phyloP scores from a whole-genome alignment of 2,113 vertebrate species.

The Coryphaenoides rupestris region DNA sequence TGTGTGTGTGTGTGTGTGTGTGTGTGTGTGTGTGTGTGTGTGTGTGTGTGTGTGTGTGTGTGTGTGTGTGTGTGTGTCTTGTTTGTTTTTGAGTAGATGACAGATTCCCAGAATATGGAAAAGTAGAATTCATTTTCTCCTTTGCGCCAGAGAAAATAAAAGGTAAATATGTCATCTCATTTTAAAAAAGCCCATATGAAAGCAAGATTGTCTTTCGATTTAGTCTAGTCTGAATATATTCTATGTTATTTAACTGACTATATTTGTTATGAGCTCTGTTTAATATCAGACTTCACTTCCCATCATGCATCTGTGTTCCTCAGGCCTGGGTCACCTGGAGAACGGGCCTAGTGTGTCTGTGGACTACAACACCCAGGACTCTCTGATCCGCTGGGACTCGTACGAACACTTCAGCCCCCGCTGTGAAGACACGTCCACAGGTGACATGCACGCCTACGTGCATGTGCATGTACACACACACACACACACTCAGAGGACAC shows the following conservation, averaged over 20 bases:
- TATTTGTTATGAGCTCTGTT: neutral
- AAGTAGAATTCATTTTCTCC: slow-evolving; percentile 97
- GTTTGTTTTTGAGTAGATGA: slow-evolving; percentile 72
- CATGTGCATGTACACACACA: neutral
- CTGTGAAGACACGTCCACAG: slow-evolving; percentile 76
- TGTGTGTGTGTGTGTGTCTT: neutral
- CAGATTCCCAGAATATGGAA: slow-evolving; percentile 91
- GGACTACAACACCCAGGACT: slow-evolving; percentile 92
- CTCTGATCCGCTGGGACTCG: slow-evolving; percentile 94
- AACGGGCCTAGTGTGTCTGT: slow-evolving; percentile 91
- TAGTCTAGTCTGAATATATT: neutral
- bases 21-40: slow-evolving; percentile 15
- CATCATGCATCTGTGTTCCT: slow-evolving; percentile 15
- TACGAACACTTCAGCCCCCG: slow-evolving; percentile 85
- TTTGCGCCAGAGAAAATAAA: slow-evolving; percentile 93
- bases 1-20: neutral
- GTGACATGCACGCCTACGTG: too few species aligned
- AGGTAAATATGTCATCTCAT: slow-evolving; percentile 69
- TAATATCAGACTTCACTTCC: neutral
- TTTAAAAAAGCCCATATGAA: neutral
- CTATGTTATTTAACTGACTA: neutral
- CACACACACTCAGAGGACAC: neutral
- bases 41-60: slow-evolving; percentile 15
- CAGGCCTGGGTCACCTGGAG: slow-evolving; percentile 91
- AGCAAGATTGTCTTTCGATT: neutral